phyloP scores from a whole-genome alignment of 2,113 vertebrate genomes.

The Ammospiza caudacuta region DNA sequence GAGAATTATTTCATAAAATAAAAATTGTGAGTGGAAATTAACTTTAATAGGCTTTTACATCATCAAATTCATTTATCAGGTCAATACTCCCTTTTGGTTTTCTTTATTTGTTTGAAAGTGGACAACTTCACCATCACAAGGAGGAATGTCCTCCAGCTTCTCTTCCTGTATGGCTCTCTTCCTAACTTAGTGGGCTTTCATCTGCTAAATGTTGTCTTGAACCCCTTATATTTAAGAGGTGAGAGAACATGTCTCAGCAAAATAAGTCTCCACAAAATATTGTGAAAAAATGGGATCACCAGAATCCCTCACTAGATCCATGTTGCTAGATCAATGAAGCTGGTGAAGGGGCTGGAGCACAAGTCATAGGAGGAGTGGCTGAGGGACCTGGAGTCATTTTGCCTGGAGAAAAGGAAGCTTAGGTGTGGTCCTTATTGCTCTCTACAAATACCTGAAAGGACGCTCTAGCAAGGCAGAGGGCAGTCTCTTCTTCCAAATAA shows the following conservation, averaged over 20 bases:
- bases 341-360: not conserved
- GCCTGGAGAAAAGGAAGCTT: not conserved
- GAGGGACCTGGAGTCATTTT: not conserved
- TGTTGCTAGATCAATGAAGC: not conserved
- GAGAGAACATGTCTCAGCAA: not conserved
- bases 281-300: not conserved
- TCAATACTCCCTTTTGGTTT: not conserved
- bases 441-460: not conserved
- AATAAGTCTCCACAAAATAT: not conserved
- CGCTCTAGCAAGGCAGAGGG: fast-evolving
- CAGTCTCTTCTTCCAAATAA: not conserved
- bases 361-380: not conserved
- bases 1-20: not conserved
- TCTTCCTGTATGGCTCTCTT: not conserved
- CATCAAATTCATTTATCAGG: not conserved
- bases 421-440: not conserved
- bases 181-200: not conserved
- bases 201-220: not conserved
- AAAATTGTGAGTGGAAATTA: not conserved
- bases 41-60: not conserved
- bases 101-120: not conserved
- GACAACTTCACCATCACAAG: not conserved
- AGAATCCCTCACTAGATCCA: not conserved
- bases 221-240: not conserved
- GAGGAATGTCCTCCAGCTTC: not conserved